Percentiles rank a stretch among this genome's conserved stretches.
Conservation (phyloP, 2,888 invertebrate genomes). For the Poecilus cupreus region DNA sequence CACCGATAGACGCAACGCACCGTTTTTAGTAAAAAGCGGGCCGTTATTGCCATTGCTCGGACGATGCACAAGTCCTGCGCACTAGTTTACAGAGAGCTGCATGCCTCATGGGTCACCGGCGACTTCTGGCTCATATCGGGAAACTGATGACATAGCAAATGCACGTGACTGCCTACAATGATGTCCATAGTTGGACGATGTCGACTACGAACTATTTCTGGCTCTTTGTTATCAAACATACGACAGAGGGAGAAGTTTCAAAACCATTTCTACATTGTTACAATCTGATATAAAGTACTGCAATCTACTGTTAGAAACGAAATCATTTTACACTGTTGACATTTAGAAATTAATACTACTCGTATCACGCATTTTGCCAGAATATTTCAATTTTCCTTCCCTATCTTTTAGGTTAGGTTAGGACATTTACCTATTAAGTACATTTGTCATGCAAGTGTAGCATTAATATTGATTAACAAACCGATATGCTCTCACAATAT, state of each 20-base stretch:
- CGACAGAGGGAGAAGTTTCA: background rate
- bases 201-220: background rate
- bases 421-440: too few species aligned
- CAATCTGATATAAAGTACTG: too few species aligned
- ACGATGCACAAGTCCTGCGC: background rate
- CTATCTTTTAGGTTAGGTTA: too few species aligned
- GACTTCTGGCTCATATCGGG: constrained; percentile 29
- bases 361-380: too few species aligned
- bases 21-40: background rate
- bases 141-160: constrained; percentile 50
- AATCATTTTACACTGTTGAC: too few species aligned
- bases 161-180: constrained; percentile 19
- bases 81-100: background rate
- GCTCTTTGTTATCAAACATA: background rate
- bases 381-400: too few species aligned
- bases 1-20: background rate
- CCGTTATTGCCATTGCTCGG: constrained; percentile 20
- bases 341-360: too few species aligned
- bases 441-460: too few species aligned
- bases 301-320: too few species aligned
- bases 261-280: background rate
- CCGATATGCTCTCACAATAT: too few species aligned
- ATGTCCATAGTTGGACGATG: constrained; percentile 17
- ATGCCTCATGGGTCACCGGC: background rate
- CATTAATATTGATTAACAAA: too few species aligned